These are phyloP conservation scores for Gallinago paraguaiae DNA, from an alignment of 2,113 vertebrate species.

Conservation along the genomic window DNA sequence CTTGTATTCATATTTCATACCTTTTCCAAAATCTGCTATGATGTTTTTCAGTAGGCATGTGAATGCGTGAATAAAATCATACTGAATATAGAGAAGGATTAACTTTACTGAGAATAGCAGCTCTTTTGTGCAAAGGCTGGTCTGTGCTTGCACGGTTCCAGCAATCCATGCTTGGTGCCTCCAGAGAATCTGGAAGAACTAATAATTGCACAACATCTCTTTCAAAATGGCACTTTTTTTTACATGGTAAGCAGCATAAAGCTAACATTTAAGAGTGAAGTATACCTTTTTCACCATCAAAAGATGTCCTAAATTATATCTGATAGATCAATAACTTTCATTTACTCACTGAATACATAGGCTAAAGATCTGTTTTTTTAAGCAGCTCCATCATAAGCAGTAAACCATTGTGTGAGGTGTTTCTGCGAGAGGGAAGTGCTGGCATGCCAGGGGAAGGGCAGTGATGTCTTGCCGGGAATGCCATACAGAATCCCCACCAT, in stretches of 20 bases:
- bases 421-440: neutral
- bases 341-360: neutral
- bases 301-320: neutral
- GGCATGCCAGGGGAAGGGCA: neutral
- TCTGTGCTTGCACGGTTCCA: neutral
- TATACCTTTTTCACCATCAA: neutral
- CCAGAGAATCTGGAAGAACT: neutral
- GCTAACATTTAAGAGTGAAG: neutral
- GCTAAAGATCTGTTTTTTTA: neutral
- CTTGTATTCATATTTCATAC: conserved; percentile 17
- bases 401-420: neutral
- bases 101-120: conserved; percentile 20
- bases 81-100: conserved; percentile 16
- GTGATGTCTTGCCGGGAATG: neutral
- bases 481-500: neutral
- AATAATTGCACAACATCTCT: neutral
- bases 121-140: neutral
- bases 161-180: neutral
- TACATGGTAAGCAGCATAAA: neutral
- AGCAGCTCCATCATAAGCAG: neutral
- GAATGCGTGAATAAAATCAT: conserved; percentile 12
- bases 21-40: conserved; percentile 12
- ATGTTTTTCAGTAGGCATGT: conserved; percentile 1
- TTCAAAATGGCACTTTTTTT: neutral
- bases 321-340: neutral